phyloP scores from a whole-genome alignment of 37 sponge, comb jelly and placozoan species.

The Axinella damicornis region DNA sequence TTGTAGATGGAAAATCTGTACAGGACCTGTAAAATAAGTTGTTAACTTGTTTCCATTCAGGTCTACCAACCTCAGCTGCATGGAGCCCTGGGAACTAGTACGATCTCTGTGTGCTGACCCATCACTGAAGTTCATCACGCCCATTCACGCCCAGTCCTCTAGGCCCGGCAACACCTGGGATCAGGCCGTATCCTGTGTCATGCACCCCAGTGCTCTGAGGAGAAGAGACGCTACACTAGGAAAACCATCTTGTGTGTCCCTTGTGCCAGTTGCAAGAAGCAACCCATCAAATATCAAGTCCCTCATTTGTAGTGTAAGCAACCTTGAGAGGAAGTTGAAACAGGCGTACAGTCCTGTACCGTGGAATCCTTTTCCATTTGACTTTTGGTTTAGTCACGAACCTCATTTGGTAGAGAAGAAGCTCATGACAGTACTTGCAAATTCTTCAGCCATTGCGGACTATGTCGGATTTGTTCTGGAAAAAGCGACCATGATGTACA shows the following conservation, averaged over 20 bases:
- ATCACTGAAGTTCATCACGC: constrained; percentile 56
- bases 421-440: constrained; percentile 47
- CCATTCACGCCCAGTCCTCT: constrained; percentile 23
- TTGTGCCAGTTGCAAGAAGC: constrained; percentile 21
- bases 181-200: neutral
- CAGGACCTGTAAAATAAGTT: no score
- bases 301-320: neutral
- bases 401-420: constrained; percentile 21
- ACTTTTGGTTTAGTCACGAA: constrained; percentile 59
- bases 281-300: constrained; percentile 21
- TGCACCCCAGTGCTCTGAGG: neutral
- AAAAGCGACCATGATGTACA: constrained; percentile 47
- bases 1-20: no score
- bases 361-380: constrained; percentile 88
- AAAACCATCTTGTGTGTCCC: constrained; percentile 1
- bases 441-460: constrained; percentile 34
- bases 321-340: constrained; percentile 46
- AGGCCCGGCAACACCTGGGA: constrained; percentile 44
- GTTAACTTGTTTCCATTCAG: neutral
- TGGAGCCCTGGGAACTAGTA: constrained; percentile 69
- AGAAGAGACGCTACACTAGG: neutral
- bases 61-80: neutral
- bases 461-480: constrained; percentile 49
- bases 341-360: constrained; percentile 34
- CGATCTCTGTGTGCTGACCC: constrained; percentile 65